Evolutionary conservation across 2,888 invertebrate genomes (phyloP), one percentile per base, ranked within the genome.

Genomic region (Drosophila cyrtoloma): DNA sequence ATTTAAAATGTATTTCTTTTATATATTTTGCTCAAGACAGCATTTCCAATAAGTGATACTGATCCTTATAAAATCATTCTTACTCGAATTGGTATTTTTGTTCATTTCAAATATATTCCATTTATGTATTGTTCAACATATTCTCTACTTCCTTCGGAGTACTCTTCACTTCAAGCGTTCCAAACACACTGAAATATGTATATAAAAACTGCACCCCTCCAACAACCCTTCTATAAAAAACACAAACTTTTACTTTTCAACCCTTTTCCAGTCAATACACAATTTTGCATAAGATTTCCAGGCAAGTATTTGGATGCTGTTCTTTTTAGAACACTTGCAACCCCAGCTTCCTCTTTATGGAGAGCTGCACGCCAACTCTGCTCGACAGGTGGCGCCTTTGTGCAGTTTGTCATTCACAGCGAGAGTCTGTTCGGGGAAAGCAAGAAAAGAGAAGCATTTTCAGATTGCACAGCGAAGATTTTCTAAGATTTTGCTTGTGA

Each of bases 261-360:
- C 86, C 91, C 86, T 86, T 90, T 84, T 79, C 71, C 79, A 76
- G 26, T 64, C 30, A 33, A 19, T 12, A 6, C 7, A 2, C 6
- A 47, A 50, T 65, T 89, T 89, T 88, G 80, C 81, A 89, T 91
- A 80, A 32, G 30, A 6, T 1, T 47, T 47, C 47, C 47, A 47
- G 22, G 16, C 47, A 26, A 47, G 16, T 47, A 5, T 16, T 26
- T 47, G 9, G 47, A 47, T 26, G 22, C 22, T 47, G 22, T 69
- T 35, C 35, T 77, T 86, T 91, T 90, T 91, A 90, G 91, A 79
- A 81, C 89, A 74, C n/a, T 81, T 90, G 50, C 85, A 81, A 81
- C 85, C 90, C 81, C 72, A 57, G 56, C 39, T 42, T 26, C 9
- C 1, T 26, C 1, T 16, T 44, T 53, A 50, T 65, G 5, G 4